phyloP scores from a whole-genome alignment of 2,888 invertebrate genomes.

The Lasius fuliginosus region DNA sequence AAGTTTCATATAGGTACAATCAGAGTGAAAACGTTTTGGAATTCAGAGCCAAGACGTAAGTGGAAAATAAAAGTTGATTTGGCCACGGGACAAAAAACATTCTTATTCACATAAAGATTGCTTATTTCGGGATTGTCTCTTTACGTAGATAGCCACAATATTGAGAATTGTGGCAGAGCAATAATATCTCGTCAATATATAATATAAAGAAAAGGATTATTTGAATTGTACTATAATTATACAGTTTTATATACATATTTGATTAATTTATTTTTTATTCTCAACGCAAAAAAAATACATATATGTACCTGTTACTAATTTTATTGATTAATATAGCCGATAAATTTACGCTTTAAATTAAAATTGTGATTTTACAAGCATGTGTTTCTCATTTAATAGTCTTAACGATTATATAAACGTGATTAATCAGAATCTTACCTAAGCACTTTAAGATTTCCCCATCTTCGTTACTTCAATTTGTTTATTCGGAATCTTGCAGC shows the following conservation, averaged over 20 bases:
- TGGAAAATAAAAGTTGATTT: slow-evolving; percentile 1
- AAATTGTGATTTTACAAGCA: background rate
- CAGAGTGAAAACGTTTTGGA: slow-evolving; percentile 35
- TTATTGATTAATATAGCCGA: background rate
- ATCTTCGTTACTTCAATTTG: slow-evolving; percentile 54
- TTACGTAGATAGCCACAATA: background rate
- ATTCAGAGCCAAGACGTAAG: slow-evolving; percentile 28
- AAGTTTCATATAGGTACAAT: background rate
- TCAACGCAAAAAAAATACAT: background rate
- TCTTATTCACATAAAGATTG: slow-evolving; percentile 19
- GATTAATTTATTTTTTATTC: slow-evolving; percentile 8
- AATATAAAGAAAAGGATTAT: background rate
- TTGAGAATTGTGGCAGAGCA: background rate
- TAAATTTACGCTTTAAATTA: background rate
- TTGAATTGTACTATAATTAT: background rate
- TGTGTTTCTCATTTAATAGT: background rate
- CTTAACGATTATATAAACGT: background rate
- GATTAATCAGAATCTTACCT: slow-evolving; percentile 65
- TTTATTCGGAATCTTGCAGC: slow-evolving; percentile 28
- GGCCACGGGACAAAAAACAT: slow-evolving; percentile 30
- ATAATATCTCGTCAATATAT: background rate
- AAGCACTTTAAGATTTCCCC: slow-evolving; percentile 64
- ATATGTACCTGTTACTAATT: background rate
- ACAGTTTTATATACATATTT: background rate
- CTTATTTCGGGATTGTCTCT: background rate